phyloP scores from a whole-genome alignment of 2,113 vertebrate genomes.

The Periophthalmodon schlosseri region DNA sequence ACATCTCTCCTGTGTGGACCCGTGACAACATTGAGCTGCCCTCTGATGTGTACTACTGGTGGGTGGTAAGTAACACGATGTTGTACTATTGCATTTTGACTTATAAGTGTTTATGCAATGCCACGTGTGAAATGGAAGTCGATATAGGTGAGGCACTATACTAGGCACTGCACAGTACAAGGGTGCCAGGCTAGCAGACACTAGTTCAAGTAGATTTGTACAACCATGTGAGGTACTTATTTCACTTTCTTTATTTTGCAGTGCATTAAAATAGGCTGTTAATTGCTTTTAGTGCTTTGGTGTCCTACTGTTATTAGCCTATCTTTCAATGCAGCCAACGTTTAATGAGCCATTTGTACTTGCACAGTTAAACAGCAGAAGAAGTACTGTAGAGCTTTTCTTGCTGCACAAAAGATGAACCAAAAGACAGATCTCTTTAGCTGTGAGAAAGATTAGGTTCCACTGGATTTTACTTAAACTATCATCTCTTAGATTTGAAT shows the following conservation, averaged over 20 bases:
- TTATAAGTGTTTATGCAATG: not conserved
- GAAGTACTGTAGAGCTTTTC: not conserved
- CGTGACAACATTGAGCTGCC: slow-evolving; percentile 90
- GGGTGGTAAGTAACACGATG: slow-evolving; percentile 88
- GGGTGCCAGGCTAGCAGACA: no score
- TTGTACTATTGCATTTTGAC: not conserved
- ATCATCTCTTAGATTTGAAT: not conserved
- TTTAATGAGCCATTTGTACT: slow-evolving; percentile 1
- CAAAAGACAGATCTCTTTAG: not conserved
- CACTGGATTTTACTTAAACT: not conserved
- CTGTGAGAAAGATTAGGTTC: not conserved
- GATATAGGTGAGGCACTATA: not conserved
- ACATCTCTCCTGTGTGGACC: slow-evolving; percentile 92
- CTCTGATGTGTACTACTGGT: slow-evolving; percentile 94
- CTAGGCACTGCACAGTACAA: not conserved
- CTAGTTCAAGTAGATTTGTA: not conserved
- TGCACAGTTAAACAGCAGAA: slow-evolving; percentile 5
- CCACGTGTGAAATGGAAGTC: not conserved
- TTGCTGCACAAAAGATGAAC: not conserved
- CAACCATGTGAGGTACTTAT: not conserved
- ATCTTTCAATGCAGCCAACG: not conserved
- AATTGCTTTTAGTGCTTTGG: slow-evolving; percentile 10
- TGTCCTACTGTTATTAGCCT: slow-evolving; percentile 5
- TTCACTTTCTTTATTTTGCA: not conserved
- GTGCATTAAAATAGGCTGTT: slow-evolving; percentile 1